Base-by-base conservation (phyloP, 2,888 invertebrate genomes). In the Tigriopus californicus region DNA sequence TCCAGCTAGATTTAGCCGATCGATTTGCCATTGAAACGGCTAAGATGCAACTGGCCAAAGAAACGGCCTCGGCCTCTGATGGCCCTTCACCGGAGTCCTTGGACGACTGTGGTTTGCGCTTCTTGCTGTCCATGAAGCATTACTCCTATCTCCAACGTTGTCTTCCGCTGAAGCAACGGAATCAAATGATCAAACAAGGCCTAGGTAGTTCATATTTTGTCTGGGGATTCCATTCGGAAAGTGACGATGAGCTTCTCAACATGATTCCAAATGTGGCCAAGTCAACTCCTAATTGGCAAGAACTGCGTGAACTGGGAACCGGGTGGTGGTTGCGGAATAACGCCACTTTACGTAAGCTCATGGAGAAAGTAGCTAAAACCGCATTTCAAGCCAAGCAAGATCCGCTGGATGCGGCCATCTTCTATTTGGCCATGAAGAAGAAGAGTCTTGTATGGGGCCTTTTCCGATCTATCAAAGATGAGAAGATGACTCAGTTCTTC, bases 191-290 rank as follows among this genome's bases (percentile, higher is more conserved):
- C 49, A 63, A 62, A 65, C 48, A 61, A 64, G 60, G 66, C 65
- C n/a, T 69, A 72, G 6, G 69, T n/a, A 1, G 84, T 84, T 85
- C 91, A 65, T 90, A 94, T 72, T 77, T 97, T 20, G 94, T 94
- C 2, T 99, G 98, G 98, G 98, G 97, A 0, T 97, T 90, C 73
- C 98, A 99, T 72, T 97, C 97, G 0, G 97, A 98, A 72, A 87
- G 91, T 20, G 91, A 94, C 70, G 94, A 94, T 66, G 97, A 98
- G 70, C 75, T 98, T 60, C 73, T 98, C 13, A 82, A 84, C 61
- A 74, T 92, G 55, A 83, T 92, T 64, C 95, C 97, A 0, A 85
- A 85, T 22, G 62, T 63, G 42, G 58, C 58, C n/a, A 62, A 63
- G 63, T 71, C 70, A 13, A 71, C 72, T 60, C 73, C 75, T 0